A percentile compares a stretch with the other conserved stretches of the same genome.
Conservation (phyloP, 53 echinoderm and acorn worm genomes). For the Henricia sp. region DNA sequence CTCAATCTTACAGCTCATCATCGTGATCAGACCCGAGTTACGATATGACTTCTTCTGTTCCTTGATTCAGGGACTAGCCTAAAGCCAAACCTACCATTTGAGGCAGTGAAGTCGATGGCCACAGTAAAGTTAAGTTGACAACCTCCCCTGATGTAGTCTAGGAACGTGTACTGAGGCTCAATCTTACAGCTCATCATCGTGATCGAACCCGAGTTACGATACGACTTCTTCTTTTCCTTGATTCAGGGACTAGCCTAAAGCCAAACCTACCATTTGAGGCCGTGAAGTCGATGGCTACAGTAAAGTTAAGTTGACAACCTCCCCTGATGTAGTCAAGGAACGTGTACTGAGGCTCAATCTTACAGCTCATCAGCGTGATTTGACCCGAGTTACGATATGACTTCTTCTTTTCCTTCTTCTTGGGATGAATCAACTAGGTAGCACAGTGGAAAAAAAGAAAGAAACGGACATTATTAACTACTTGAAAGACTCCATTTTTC, state of each 20-base stretch:
- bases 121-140: conserved; percentile 81
- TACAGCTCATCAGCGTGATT: conserved; percentile 65
- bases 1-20: too few relatives aligned
- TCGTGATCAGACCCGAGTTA: too few relatives aligned
- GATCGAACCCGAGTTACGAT: conserved; percentile 80
- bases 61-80: background rate
- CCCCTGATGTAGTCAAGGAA: conserved; percentile 95
- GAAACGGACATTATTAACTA: background rate
- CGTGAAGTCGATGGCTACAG: conserved; percentile 95
- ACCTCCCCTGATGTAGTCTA: conserved; percentile 91
- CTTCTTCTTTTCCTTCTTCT: conserved; percentile 90
- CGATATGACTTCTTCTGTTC: too few relatives aligned
- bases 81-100: conserved; percentile 75
- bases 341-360: conserved; percentile 72
- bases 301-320: conserved; percentile 82
- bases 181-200: conserved; percentile 65
- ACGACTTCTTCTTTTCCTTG: conserved; percentile 41
- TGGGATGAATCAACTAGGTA: conserved; percentile 73
- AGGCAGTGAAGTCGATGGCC: conserved; percentile 91
- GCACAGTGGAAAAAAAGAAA: background rate
- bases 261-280: conserved; percentile 87
- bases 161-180: conserved; percentile 76
- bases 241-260: background rate
- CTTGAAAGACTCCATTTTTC: too few relatives aligned
- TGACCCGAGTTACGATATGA: conserved; percentile 85